Evolutionary conservation across 2,113 vertebrate species (phyloP), one percentile per base, ranked within the genome.

Genomic region (Eonycteris spelaea): DNA sequence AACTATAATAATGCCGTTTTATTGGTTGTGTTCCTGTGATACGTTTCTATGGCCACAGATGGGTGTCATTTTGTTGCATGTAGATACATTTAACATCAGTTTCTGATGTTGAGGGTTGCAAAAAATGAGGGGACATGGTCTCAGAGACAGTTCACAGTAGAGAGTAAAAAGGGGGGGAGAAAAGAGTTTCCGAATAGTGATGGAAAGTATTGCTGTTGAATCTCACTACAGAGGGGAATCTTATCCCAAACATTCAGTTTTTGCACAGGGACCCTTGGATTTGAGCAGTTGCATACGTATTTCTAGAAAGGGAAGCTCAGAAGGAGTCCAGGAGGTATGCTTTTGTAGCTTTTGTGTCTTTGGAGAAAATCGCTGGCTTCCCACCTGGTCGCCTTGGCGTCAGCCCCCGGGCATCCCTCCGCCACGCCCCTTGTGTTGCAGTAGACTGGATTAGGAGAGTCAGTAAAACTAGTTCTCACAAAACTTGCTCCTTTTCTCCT

Each of bases 121-220:
- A 22, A 35, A 0, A 73, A 45, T 30, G 26, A 1, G 33, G 40
- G 19, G 63, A 74, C 0, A 63, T 16, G 4, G 0, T 33, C 1
- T 86, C 9, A n/a, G 11, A 24, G 24, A 80, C 30, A 19, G 6
- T 68, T 92, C 51, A 59, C 26, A 74, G 3, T 21, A 70, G 21
- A 7, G 7, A 55, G 3, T 68, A 19, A 16, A 30, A 86, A 45
- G 26, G 21, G 0, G 7, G 0, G 1, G n/a, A 0, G 26, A 26
- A 74, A 16, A 10, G 14, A 7, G 4, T 79, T 85, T 73, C 22
- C 30, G 16, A 88, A 40, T n/a, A 79, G 48, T n/a, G 2, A 43
- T 4, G 22, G 9, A 40, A 65, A 43, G 22, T 68, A 33, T 71
- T 91, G n/a, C 7, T 45, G 26, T 24, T 67, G 48, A 65, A 79